Evolutionary conservation across 2,888 invertebrate species (phyloP).

Genomic region (Sceliomorpha sp.): DNA sequence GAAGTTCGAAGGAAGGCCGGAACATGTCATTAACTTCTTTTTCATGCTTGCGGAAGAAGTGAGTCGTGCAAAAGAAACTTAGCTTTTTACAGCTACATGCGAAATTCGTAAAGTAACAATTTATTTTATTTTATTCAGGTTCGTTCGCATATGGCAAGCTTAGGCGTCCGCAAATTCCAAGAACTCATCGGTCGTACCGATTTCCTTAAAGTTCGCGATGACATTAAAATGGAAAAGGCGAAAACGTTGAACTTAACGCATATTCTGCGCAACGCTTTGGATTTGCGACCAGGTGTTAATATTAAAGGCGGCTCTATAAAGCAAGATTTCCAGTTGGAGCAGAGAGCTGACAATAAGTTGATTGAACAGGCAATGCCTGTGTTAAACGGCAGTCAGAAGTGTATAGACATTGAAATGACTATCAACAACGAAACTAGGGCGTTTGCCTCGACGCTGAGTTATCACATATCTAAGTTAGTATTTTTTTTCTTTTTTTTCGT

Average conservation of each 20-base stretch:
- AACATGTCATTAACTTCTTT: conserved; percentile 98
- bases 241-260: conserved; percentile 90
- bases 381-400: conserved; percentile 86
- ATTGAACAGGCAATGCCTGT: conserved; percentile 88
- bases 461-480: conserved; percentile 94
- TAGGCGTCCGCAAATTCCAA: conserved; percentile 93
- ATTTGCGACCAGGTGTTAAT: conserved; percentile 93
- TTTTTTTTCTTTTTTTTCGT: too few species aligned
- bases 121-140: conserved; percentile 82
- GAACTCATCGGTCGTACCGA: conserved; percentile 96
- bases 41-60: conserved; percentile 99
- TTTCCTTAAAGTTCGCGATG: conserved; percentile 88
- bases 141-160: conserved; percentile 92
- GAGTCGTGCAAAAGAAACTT: conserved; percentile 57
- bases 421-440: conserved; percentile 96
- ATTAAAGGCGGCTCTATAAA: conserved; percentile 93
- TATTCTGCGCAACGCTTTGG: conserved; percentile 93
- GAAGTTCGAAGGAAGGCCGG: conserved; percentile 98
- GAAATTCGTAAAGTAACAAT: too few species aligned
- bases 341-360: conserved; percentile 89
- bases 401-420: conserved; percentile 87
- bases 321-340: conserved; percentile 92
- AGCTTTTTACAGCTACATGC: too few species aligned
- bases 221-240: conserved; percentile 88
- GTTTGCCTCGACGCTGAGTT: conserved; percentile 96